Base-by-base conservation (phyloP, 1,140 invertebrate species). In the Hylaeus anthracinus region DNA sequence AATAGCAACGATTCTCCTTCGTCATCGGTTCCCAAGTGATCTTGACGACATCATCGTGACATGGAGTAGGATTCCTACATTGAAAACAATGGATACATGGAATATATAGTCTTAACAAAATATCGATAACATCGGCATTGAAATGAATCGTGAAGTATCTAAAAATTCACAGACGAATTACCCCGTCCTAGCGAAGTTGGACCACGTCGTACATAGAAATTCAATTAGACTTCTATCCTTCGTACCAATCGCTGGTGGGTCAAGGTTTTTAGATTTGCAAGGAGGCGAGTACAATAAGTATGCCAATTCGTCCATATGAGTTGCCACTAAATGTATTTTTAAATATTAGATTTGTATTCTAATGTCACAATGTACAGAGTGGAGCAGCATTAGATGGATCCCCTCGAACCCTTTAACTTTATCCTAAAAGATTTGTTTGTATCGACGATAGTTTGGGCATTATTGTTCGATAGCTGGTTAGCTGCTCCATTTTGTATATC, bases 221-320 rank as follows among this genome's bases (percentile, higher is more conserved):
- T 91, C 75, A 6, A 83, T 81, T 2, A 45, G 72, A 10, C 88
- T 66, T 63, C 81, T 85, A 10, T 82, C 69, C 10, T 86, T 82
- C 0, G 75, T 77, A 0, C 86, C 67, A 12, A 61, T 48, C 0
- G 61, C n/a, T 1, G 63, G 58, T 26, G 69, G 64, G 63, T 83
- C n/a, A 2, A 71, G 2, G 60, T 39, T 39, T 1, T 26, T 6
- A 51, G 39, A 8, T 67, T 77, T 79, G 4, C 51, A 72, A 5
- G 48, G 39, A 1, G 76, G 51, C 80, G 39, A 12, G 51, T 86
- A 67, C 55, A 92, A 90, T 39, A 92, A 60, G 39, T 87, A 92
- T 10, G 69, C 39, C 12, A 90, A 6, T 5, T 92, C 92, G 43
- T 92, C 91, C 0, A 64, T 80, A 58, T 92, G 92, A n/a, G 69